Base-by-base conservation (phyloP, 1,140 invertebrate genomes). In the Bombus sylvicola region DNA sequence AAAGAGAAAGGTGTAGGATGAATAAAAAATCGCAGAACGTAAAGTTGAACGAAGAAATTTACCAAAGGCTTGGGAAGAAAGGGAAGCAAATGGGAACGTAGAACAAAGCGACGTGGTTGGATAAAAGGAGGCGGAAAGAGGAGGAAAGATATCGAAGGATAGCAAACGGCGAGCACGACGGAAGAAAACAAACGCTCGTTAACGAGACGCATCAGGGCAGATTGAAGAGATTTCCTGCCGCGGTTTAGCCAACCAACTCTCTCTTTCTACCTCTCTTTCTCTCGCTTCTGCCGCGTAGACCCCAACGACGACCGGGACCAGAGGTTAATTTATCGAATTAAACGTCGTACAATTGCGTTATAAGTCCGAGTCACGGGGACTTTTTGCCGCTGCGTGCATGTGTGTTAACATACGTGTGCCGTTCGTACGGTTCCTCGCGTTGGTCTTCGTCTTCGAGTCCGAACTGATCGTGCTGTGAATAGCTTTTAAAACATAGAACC, bases 201-300 rank as follows among this genome's bases (percentile, higher is more conserved):
- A 95, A 94, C 93, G 90, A 94, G 94, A 84, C 91, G 91, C 94
- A 94, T 95, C 92, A 93, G 92, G 87, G 89, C 93, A 94, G 94
- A 95, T 95, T 95, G 92, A 93, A 94, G 92, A 95, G 94, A 95
- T 94, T 95, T 94, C 93, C 93, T 94, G 94, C 92, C 92, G 92
- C 92, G 91, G 92, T 92, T 93, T 89, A 92, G 90, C 82, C 88
- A 76, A 85, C 88, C 82, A 69, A 90, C 92, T 94, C 92, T 89
- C 76, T 85, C 78, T 72, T 87, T 76, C 87, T 81, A 76, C 88
- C 89, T 93, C 91, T 90, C 89, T 72, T 74, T 53, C 37, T 10
- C 37, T 64, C 93, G 89, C 87, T 73, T 72, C 73, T 73, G 83
- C 74, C 91, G 88, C 90, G 90, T 91, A 89, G 91, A 91, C 91